Evolutionary conservation across 1,140 invertebrate species (phyloP).

Genomic region (Eumaeus atala): DNA sequence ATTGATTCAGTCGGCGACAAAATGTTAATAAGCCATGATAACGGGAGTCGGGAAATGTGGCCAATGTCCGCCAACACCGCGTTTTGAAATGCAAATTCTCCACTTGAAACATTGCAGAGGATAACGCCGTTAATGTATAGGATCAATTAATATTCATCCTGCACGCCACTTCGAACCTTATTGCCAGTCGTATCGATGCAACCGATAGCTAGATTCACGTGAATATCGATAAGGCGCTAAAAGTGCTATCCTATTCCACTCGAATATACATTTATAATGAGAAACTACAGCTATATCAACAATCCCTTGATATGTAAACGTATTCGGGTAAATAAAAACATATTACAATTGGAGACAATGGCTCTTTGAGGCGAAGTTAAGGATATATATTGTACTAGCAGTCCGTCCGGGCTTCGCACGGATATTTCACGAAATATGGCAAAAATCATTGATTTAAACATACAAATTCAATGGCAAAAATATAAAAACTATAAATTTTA

Average conservation of each 20-base stretch:
- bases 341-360: too few species aligned
- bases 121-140: constrained; percentile 42
- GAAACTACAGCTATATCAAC: too few species aligned
- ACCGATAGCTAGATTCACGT: constrained; percentile 15
- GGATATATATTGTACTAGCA: too few species aligned
- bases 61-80: constrained; percentile 31
- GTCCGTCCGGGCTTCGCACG: too few species aligned
- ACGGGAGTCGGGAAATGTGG: constrained; percentile 36
- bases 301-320: too few species aligned
- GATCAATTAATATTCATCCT: constrained; percentile 42
- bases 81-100: constrained; percentile 63
- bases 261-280: too few species aligned
- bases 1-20: constrained; percentile 64
- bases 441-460: too few species aligned
- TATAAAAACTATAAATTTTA: too few species aligned
- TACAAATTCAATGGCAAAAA: too few species aligned
- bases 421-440: too few species aligned
- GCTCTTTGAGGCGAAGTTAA: too few species aligned
- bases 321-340: too few species aligned
- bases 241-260: neutral
- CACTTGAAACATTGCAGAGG: constrained; percentile 45
- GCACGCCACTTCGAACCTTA: constrained; percentile 46
- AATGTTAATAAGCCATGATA: constrained; percentile 66
- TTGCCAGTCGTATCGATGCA: constrained; percentile 10
- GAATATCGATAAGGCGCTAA: neutral